phyloP scores from a whole-genome alignment of 2,888 invertebrate species.

The Parochlus steinenii region DNA sequence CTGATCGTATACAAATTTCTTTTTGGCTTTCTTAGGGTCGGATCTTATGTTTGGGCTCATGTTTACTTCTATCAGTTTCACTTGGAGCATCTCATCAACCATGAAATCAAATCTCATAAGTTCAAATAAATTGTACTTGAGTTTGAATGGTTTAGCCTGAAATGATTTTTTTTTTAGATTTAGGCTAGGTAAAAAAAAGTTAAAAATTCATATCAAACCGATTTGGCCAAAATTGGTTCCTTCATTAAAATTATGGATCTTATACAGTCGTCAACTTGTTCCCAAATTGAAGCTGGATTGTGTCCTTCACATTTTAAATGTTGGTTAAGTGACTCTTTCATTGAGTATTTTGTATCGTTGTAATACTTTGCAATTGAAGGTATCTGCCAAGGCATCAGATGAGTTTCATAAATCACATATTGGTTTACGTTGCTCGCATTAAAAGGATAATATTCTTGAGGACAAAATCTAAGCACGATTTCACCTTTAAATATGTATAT shows the following conservation, averaged over 20 bases:
- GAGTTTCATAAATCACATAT: constrained; percentile 5
- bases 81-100: background rate
- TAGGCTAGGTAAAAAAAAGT: too few species aligned
- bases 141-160: too few species aligned
- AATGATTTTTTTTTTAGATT: too few species aligned
- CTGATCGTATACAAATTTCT: constrained; percentile 87
- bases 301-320: background rate
- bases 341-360: background rate
- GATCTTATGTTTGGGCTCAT: constrained; percentile 8
- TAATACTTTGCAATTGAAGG: background rate
- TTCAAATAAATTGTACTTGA: constrained; percentile 1
- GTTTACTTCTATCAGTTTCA: constrained; percentile 1
- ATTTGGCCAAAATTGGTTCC: background rate
- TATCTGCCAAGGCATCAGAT: background rate
- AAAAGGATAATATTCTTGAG: background rate
- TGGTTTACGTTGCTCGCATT: background rate
- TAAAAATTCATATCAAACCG: background rate
- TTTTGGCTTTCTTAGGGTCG: too few species aligned
- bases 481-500: constrained; percentile 1
- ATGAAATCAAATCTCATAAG: constrained; percentile 4
- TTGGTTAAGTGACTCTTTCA: background rate
- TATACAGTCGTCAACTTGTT: constrained; percentile 1
- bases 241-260: background rate
- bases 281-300: background rate
- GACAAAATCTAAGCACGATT: constrained; percentile 1